These are phyloP conservation scores for Rhagonycha fulva DNA, from an alignment of 2,888 invertebrate genomes.

Conservation along the genomic window DNA sequence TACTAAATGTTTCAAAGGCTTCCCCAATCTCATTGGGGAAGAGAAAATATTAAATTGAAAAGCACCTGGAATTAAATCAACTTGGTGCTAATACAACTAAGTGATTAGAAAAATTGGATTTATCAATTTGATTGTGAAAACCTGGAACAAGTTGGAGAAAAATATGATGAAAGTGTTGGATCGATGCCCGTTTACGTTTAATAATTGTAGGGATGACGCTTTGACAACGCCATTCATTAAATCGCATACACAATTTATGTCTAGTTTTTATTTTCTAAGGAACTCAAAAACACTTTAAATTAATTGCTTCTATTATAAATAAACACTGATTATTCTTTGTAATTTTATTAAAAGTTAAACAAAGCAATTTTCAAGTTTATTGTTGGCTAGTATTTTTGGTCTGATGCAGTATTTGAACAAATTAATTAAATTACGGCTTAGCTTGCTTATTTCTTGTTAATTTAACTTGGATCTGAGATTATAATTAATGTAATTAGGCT, in stretches of 20 bases:
- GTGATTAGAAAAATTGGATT: neutral
- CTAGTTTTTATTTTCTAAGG: neutral
- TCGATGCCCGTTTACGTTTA: neutral
- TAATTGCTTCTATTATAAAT: neutral
- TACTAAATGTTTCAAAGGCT: no score
- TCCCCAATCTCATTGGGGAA: no score
- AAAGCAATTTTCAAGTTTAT: neutral
- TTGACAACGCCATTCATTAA: neutral
- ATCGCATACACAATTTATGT: neutral
- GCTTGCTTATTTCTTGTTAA: conserved; percentile 8
- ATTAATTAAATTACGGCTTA: conserved; percentile 9
- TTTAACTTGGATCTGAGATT: conserved; percentile 6
- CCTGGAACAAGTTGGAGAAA: neutral
- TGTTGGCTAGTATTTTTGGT: neutral
- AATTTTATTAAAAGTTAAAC: neutral
- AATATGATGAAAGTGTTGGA: neutral
- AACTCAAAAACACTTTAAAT: neutral
- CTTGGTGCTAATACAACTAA: neutral
- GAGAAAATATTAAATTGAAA: neutral
- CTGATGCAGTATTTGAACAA: conserved; percentile 6
- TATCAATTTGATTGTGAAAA: neutral
- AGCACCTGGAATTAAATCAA: neutral
- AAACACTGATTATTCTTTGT: neutral
- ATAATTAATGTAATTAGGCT: conserved; percentile 19
- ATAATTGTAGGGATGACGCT: neutral